Conservation (phyloP, 2,113 vertebrate species). For the Antechinus stuartii region DNA sequence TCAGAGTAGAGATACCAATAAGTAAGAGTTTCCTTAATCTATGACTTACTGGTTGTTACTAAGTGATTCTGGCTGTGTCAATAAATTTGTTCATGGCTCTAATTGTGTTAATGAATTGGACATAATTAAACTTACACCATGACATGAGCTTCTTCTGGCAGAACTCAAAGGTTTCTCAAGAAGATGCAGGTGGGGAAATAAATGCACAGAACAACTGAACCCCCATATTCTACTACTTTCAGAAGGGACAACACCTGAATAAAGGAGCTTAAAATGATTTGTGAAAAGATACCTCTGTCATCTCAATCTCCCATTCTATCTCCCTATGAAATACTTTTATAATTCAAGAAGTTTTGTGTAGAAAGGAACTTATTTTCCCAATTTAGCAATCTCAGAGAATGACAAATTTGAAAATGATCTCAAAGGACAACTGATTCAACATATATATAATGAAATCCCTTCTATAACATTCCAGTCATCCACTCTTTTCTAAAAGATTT, state of each 20-base stretch:
- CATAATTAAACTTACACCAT: constrained; percentile 86
- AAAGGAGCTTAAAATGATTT: background rate
- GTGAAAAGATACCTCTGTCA: background rate
- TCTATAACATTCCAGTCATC: background rate
- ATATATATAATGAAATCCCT: background rate
- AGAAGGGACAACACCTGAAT: background rate
- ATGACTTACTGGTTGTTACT: constrained; percentile 82
- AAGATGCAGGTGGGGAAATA: constrained; percentile 64
- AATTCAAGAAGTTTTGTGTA: background rate
- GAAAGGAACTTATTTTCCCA: background rate
- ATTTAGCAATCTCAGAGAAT: background rate
- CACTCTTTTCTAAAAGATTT: background rate
- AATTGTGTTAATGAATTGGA: constrained; percentile 89
- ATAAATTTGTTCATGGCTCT: constrained; percentile 86
- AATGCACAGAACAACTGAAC: background rate
- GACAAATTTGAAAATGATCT: background rate
- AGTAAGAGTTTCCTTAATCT: constrained; percentile 75
- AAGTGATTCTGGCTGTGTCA: constrained; percentile 84
- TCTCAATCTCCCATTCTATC: background rate
- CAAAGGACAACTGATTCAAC: background rate
- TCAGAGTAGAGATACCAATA: constrained; percentile 64
- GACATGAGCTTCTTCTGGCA: constrained; percentile 83
- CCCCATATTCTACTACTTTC: background rate
- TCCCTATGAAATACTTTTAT: background rate
- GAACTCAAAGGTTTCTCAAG: constrained; percentile 78